phyloP scores from a whole-genome alignment of 2,113 vertebrate genomes.

The Chunga burmeisteri region DNA sequence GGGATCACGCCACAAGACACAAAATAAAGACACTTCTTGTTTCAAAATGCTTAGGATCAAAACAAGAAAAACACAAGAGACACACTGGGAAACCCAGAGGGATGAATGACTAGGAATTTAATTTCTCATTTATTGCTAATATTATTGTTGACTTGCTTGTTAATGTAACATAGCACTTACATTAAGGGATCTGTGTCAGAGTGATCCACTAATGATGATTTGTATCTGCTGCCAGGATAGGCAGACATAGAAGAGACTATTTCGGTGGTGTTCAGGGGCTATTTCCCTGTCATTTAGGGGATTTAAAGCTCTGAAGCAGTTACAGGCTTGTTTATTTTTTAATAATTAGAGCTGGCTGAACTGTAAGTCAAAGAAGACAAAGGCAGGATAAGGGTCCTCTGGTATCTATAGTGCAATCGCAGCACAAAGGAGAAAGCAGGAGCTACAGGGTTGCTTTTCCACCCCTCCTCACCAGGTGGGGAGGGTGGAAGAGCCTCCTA shows the following conservation, averaged over 20 bases:
- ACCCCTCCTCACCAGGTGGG: not conserved
- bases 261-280: not conserved
- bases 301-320: constrained; percentile 54
- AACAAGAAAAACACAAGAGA: constrained; percentile 65
- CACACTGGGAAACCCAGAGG: constrained; percentile 46
- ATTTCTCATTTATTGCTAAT: constrained; percentile 66
- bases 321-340: constrained; percentile 58
- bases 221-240: constrained; percentile 46
- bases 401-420: not conserved
- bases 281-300: constrained; percentile 45
- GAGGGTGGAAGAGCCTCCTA: not conserved
- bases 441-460: not conserved
- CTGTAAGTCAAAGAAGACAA: constrained; percentile 8
- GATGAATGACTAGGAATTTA: constrained; percentile 63
- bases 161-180: constrained; percentile 60
- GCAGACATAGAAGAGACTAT: constrained; percentile 22
- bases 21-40: constrained; percentile 55
- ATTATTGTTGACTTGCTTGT: constrained; percentile 65
- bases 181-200: constrained; percentile 53
- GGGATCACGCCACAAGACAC: constrained; percentile 48
- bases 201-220: constrained; percentile 55
- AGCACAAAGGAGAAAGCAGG: not conserved
- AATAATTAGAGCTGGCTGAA: constrained; percentile 52
- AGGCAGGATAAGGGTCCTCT: not conserved
- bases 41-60: constrained; percentile 52